Base-by-base conservation (phyloP, 2,113 vertebrate species). In the Aegithalos caudatus region DNA sequence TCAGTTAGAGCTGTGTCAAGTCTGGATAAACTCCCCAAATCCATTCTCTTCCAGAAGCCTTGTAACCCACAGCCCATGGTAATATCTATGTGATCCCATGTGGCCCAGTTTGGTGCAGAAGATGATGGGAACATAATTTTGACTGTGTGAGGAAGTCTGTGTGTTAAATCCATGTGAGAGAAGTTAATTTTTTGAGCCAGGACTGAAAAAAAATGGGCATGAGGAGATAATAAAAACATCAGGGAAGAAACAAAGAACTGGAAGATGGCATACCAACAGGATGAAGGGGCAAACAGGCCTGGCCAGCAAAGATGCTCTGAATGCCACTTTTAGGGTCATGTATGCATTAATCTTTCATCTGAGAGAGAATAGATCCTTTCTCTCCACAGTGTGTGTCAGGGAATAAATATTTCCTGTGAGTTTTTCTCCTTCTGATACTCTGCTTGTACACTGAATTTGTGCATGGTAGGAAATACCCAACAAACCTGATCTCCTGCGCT, bases 391-490 rank as follows among this genome's bases (percentile, higher is more conserved):
- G 4, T 12, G 9, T 70, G 25, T n/a, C 77, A 70, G 17, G 10
- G 81, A 45, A 15, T 9, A 80, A 56, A 48, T 35, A 47, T 54
- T 54, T 87, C 10, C n/a, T 84, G 3, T 25, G 37, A 8, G 13
- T 14, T 48, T 86, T 65, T 64, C 53, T 48, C 10, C 56, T 51
- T 21, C 31, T 48, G 40, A 14, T 50, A 23, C 29, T 86, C 44
- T 80, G 44, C n/a, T 61, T 3, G 0, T 11, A n/a, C 12, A 1
- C 4, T 38, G 23, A 15, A 3, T 69, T 91, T 44, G 12, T 31
- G 14, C 14, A 2, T 12, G 40, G 19, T 2, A 14, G 42, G 82
- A 91, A 78, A 87, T 4, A 9, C 23, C 31, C 66, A 45, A 7
- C 28, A 66, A 86, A 16, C 9, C 23, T 9, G 50, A 51, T 24